Evolutionary conservation across 2,797 vertebrate species (phyloP).

Genomic region (Gallinago nigripennis): DNA sequence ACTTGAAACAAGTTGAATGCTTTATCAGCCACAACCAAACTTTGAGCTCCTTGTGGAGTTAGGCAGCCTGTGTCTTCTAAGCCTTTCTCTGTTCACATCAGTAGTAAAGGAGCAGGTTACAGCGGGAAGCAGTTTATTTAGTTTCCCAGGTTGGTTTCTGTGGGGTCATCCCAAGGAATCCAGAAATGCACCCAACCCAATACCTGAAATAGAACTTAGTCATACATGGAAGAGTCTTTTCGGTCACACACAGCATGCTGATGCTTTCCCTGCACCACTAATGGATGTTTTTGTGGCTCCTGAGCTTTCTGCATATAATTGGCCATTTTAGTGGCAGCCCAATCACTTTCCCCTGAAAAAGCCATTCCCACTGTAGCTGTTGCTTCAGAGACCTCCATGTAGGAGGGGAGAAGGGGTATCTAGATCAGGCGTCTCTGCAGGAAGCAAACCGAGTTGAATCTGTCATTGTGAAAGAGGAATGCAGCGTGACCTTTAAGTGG

Average conservation of each 20-base stretch:
- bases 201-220: slow-evolving; percentile 27
- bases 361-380: neutral
- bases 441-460: neutral
- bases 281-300: slow-evolving; percentile 43
- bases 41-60: neutral
- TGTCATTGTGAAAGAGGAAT: neutral
- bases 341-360: neutral
- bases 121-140: neutral
- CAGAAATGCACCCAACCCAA: neutral
- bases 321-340: neutral
- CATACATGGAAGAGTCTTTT: neutral
- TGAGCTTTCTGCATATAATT: slow-evolving; percentile 33
- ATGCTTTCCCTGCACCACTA: slow-evolving; percentile 23
- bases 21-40: neutral
- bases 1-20: neutral
- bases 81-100: neutral
- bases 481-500: neutral
- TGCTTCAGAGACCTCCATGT: neutral
- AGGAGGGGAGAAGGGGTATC: neutral
- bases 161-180: slow-evolving; percentile 14
- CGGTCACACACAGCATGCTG: neutral
- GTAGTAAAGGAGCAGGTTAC: neutral
- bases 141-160: slow-evolving; percentile 10
- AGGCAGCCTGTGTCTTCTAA: neutral
- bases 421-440: neutral